Evolutionary conservation across 2,888 invertebrate genomes (phyloP), one percentile per base, ranked within the genome.

Genomic region (Iphiclides podalirius): DNA sequence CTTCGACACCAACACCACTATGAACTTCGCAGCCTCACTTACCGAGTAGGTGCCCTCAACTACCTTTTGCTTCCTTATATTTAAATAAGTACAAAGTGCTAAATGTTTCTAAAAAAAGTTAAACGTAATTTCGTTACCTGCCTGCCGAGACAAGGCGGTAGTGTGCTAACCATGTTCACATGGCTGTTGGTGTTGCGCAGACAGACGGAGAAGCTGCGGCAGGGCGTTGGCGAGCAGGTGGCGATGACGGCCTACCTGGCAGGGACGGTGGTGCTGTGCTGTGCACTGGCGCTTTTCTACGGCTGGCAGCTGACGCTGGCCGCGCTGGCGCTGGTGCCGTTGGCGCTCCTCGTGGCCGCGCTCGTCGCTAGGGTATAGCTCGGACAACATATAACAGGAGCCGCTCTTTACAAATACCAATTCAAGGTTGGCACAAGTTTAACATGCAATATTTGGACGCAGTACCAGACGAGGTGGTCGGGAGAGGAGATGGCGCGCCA

Each of bases 281-380:
- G 94, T 34, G 75, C 91, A 1, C 90, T 93, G 16, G 93, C 95
- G 0, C 92, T 97, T 59, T 68, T 90, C 0, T 93, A 94, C 67
- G 96, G 96, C 37, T 96, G 96, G 96, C 91, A 95, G 70, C 83
- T 97, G 37, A 95, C 96, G 0, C 78, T 95, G 15, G 93, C 95
- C 0, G 94, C 95, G 23, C 76, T 96, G 42, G 90, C 92, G 9
- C 92, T 94, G 12, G 93, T 94, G 43, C 96, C 96, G 0, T 74
- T 95, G 3, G 92, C 95, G 4, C 91, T 94, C 0, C 70, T 91
- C 1, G 90, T 94, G 4, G 94, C 94, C 0, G 92, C 91, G 0
- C 67, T 94, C 20, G 93, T 96, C 35, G 92, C 94, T 1, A 94
- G 93, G 91, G 94, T 92, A 39, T n/a, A n/a, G n/a, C n/a, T n/a